phyloP scores from a whole-genome alignment of 1,140 invertebrate species.

The Armadillidium nasatum region DNA sequence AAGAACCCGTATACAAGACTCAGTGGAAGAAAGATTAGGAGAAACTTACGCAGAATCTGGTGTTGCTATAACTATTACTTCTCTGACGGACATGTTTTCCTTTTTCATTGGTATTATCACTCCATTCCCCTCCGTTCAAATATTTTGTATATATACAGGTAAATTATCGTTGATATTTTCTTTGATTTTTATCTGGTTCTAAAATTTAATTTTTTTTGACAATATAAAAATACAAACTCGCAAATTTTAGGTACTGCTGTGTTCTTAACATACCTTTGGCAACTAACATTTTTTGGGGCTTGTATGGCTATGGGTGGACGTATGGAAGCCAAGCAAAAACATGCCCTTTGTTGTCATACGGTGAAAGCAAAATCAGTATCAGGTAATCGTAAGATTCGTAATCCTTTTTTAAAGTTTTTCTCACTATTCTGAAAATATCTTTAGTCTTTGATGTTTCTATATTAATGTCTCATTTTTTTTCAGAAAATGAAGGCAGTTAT shows the following conservation, averaged over 20 bases:
- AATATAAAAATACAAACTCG: too few relatives aligned
- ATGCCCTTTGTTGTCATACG: constrained; percentile 65
- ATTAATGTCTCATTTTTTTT: background rate
- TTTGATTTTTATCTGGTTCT: too few relatives aligned
- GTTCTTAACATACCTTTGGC: constrained; percentile 88
- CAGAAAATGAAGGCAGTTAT: constrained; percentile 69
- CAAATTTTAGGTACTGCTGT: constrained; percentile 73
- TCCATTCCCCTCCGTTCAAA: constrained; percentile 88
- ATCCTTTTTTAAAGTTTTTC: background rate
- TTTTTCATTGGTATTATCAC: constrained; percentile 93
- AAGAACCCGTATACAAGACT: constrained; percentile 68
- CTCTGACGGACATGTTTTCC: constrained; percentile 90
- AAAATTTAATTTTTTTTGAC: too few relatives aligned
- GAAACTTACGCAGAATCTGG: constrained; percentile 85
- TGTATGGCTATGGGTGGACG: constrained; percentile 88
- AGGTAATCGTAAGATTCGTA: constrained; percentile 48
- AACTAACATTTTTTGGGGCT: constrained; percentile 89
- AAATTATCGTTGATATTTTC: too few relatives aligned
- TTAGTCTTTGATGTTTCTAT: background rate
- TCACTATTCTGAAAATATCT: background rate
- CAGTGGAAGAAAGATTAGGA: constrained; percentile 79
- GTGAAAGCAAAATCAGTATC: constrained; percentile 55
- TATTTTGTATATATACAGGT: too few relatives aligned
- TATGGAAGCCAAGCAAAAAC: constrained; percentile 74
- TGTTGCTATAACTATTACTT: constrained; percentile 95